These are phyloP conservation scores for Nannoperca australis DNA, from an alignment of 2,797 vertebrate species.

Conservation along the genomic window DNA sequence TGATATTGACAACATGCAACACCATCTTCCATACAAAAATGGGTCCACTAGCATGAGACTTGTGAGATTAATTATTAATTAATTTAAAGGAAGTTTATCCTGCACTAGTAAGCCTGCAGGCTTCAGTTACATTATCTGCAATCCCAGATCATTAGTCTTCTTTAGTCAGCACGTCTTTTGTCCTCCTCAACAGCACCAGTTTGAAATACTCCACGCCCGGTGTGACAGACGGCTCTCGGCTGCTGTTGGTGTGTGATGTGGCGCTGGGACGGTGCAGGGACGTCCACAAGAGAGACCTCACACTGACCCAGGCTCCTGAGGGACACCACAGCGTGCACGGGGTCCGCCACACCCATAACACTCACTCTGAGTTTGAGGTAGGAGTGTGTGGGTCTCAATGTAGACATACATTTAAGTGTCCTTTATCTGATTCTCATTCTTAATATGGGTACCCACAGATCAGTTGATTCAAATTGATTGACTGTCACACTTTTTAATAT, in stretches of 20 bases:
- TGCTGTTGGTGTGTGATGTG: conserved; percentile 89
- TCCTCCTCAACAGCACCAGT: conserved; percentile 76
- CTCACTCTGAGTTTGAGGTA: conserved; percentile 88
- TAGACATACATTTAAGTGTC: background rate
- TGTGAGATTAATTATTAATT: too few relatives aligned
- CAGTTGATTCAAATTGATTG: background rate
- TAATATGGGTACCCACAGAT: background rate
- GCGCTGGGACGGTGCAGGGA: conserved; percentile 85
- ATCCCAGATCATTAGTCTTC: background rate
- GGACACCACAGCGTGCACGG: conserved; percentile 89
- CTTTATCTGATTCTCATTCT: background rate
- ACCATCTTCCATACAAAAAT: background rate
- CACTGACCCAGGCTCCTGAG: conserved; percentile 81
- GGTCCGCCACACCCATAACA: conserved; percentile 53
- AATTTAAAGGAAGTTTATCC: background rate
- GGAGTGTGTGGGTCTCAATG: background rate
- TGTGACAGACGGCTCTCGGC: conserved; percentile 80
- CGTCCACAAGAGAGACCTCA: conserved; percentile 71
- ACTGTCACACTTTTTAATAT: background rate
- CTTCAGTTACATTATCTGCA: background rate
- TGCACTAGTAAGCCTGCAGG: background rate
- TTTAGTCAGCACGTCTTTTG: background rate
- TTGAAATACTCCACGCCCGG: conserved; percentile 87
- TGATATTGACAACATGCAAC: background rate
- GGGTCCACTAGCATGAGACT: background rate